Percentiles rank a stretch among this genome's conserved stretches.
These are phyloP conservation scores for Tenthredo livida DNA, from an alignment of 2,888 invertebrate genomes.

Conservation along the genomic window DNA sequence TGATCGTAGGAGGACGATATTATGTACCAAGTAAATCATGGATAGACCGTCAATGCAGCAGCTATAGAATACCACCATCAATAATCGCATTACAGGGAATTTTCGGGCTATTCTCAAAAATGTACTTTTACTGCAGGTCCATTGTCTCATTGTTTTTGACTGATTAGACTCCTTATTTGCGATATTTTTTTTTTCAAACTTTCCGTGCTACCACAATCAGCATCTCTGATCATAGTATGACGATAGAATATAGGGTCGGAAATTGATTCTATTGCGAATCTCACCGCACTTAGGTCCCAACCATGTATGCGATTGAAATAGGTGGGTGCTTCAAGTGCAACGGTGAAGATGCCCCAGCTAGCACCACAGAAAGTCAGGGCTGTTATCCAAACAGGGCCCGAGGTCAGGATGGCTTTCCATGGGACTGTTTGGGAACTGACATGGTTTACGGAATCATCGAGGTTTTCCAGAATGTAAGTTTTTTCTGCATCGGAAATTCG, in stretches of 20 bases:
- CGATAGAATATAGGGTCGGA: neutral
- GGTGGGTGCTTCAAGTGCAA: constrained; percentile 86
- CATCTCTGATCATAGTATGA: too few species aligned
- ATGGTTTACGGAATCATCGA: constrained; percentile 73
- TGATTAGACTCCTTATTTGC: too few species aligned
- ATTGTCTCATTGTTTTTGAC: too few species aligned
- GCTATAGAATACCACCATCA: neutral
- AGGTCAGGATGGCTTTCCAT: constrained; percentile 82
- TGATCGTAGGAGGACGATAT: neutral
- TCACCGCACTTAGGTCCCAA: constrained; percentile 84
- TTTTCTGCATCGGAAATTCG: constrained; percentile 82
- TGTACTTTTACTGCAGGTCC: too few species aligned
- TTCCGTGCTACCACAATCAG: too few species aligned
- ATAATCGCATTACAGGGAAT: too few species aligned
- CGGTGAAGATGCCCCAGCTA: constrained; percentile 85
- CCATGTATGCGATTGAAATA: constrained; percentile 86
- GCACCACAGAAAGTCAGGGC: constrained; percentile 84
- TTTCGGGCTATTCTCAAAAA: too few species aligned
- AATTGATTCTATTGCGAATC: constrained; percentile 58
- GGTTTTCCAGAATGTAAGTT: constrained; percentile 81
- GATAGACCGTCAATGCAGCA: neutral
- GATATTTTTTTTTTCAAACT: too few species aligned
- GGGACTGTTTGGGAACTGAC: constrained; percentile 79
- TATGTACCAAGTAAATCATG: neutral
- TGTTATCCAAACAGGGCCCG: constrained; percentile 82